Evolutionary conservation across 2,888 invertebrate species (phyloP).

Genomic region (Stegana nigrithorax): DNA sequence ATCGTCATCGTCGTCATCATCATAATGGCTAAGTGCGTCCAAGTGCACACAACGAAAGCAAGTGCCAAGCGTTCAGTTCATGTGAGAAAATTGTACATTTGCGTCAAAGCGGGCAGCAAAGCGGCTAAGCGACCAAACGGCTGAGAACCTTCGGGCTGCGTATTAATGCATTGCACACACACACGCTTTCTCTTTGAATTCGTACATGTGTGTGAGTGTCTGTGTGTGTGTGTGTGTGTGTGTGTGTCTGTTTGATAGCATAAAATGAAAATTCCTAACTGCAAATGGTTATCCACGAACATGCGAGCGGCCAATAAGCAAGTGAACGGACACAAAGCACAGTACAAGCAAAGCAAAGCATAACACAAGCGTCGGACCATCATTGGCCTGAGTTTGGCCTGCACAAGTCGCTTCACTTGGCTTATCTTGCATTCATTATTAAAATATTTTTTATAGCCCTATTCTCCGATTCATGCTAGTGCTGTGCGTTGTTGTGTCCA

Average conservation of each 20-base stretch:
- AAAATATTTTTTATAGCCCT: slow-evolving; percentile 53
- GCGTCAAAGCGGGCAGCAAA: too few relatives aligned
- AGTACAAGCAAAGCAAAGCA: background rate
- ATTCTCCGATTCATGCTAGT: too few relatives aligned
- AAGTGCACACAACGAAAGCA: background rate
- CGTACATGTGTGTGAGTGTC: background rate
- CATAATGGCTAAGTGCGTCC: background rate
- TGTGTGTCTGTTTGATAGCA: slow-evolving; percentile 19
- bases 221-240: background rate
- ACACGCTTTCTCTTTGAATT: background rate
- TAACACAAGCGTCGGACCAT: background rate
- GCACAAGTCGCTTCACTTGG: slow-evolving; percentile 27
- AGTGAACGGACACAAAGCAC: slow-evolving; percentile 33
- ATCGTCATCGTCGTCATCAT: background rate
- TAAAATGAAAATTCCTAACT: slow-evolving; percentile 52
- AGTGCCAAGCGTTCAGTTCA: slow-evolving; percentile 33
- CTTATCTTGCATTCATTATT: slow-evolving; percentile 63
- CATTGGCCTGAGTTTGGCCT: background rate
- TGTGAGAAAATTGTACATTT: slow-evolving; percentile 60
- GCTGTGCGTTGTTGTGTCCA: too few relatives aligned
- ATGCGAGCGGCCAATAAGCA: slow-evolving; percentile 36
- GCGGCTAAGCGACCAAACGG: slow-evolving; percentile 15
- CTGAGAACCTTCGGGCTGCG: slow-evolving; percentile 21
- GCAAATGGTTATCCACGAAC: slow-evolving; percentile 38
- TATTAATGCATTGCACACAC: too few relatives aligned